phyloP scores from a whole-genome alignment of 2,797 vertebrate genomes.

The Valencia hispanica region DNA sequence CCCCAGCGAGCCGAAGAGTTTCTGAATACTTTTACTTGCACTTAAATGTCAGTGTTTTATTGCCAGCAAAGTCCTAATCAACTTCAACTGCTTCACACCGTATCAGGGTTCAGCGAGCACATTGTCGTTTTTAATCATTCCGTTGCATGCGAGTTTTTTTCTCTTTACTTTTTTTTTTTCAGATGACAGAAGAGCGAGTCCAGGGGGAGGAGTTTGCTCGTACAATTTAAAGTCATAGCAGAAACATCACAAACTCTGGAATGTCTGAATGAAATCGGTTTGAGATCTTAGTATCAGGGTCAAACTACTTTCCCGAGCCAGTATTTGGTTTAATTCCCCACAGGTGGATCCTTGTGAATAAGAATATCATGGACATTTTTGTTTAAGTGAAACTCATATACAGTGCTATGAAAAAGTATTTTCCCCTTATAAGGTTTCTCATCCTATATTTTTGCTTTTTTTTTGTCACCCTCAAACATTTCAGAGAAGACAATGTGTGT shows the following conservation, averaged over 20 bases:
- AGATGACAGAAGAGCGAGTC: conserved; percentile 71
- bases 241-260: conserved; percentile 39
- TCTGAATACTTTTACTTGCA: conserved; percentile 3
- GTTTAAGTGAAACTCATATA: not conserved
- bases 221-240: conserved; percentile 76
- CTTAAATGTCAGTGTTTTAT: not conserved
- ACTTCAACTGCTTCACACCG: conserved; percentile 49
- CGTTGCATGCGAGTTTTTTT: conserved; percentile 52
- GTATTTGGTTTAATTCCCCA: not conserved
- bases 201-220: conserved; percentile 75
- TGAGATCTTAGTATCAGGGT: not conserved
- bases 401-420: not conserved
- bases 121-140: conserved; percentile 64
- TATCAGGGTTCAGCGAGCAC: conserved; percentile 46
- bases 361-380: not conserved
- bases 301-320: not conserved
- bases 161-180: conserved; percentile 46
- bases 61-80: conserved; percentile 21
- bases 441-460: not conserved
- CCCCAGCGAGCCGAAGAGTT: conserved; percentile 9
- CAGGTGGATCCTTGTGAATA: not conserved
- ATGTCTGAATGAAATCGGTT: conserved; percentile 13
- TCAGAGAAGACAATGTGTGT: not conserved
- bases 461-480: not conserved
- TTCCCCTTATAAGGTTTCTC: not conserved